Conservation (phyloP, 1,140 invertebrate genomes). For the Galleria mellonella region DNA sequence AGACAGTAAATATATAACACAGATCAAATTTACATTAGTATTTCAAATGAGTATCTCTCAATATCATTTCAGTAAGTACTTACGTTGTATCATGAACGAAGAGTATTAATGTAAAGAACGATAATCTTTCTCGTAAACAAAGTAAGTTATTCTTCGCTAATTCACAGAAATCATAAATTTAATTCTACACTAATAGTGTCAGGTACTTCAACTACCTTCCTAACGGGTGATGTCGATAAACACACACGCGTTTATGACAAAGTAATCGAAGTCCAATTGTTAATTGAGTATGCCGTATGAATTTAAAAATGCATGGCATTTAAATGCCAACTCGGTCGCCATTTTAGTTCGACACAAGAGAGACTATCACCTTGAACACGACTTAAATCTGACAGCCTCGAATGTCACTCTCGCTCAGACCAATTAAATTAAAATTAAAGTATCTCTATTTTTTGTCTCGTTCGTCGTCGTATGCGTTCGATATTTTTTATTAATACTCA, state of each 20-base stretch:
- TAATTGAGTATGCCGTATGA: constrained; percentile 64
- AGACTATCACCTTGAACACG: constrained; percentile 66
- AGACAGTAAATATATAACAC: not conserved
- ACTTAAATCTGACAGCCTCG: constrained; percentile 70
- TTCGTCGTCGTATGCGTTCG: constrained; percentile 11
- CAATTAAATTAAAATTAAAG: constrained; percentile 55
- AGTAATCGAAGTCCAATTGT: constrained; percentile 63
- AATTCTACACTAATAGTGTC: constrained; percentile 38
- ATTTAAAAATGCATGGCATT: constrained; percentile 72
- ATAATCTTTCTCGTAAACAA: constrained; percentile 38
- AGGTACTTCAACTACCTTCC: constrained; percentile 44
- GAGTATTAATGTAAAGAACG: constrained; percentile 15
- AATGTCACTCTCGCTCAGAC: constrained; percentile 59
- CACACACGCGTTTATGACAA: constrained; percentile 51
- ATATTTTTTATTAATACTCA: constrained; percentile 9
- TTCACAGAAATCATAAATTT: constrained; percentile 44
- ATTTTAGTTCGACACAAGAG: constrained; percentile 60
- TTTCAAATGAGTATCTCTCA: no score
- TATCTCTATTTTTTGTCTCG: constrained; percentile 34
- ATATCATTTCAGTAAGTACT: not conserved
- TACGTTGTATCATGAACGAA: constrained; percentile 6
- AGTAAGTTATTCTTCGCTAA: constrained; percentile 24
- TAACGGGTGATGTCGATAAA: constrained; percentile 38
- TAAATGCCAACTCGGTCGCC: constrained; percentile 67
- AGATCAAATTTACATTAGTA: not conserved